Evolutionary conservation across 64 coral and sea anemone species (phyloP).

Genomic region (Trachythela sp.): DNA sequence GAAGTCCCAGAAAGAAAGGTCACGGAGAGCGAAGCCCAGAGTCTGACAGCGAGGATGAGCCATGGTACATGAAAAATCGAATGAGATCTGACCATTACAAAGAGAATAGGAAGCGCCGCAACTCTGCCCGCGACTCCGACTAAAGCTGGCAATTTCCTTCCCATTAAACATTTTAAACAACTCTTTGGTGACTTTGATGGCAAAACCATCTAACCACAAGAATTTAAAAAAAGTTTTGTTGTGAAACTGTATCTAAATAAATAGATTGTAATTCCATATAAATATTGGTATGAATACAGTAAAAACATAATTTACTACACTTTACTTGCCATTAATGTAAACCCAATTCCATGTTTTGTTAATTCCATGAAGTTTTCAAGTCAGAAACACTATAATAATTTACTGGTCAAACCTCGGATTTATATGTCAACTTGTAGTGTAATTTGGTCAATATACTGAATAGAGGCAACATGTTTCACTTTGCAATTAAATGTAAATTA

Average conservation of each 20-base stretch:
- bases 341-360: too few species aligned
- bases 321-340: too few species aligned
- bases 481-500: neutral
- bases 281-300: too few species aligned
- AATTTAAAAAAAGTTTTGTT: neutral
- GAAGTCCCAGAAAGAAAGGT: neutral
- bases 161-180: neutral
- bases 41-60: neutral
- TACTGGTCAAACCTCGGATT: too few species aligned
- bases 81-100: conserved; percentile 8
- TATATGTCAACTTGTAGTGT: too few species aligned
- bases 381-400: too few species aligned
- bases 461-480: too few species aligned
- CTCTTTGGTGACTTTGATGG: neutral
- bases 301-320: too few species aligned
- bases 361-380: too few species aligned
- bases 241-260: neutral
- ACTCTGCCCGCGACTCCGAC: too few species aligned
- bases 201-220: neutral
- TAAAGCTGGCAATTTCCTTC: neutral
- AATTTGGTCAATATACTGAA: too few species aligned
- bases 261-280: neutral
- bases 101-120: neutral
- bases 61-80: neutral
- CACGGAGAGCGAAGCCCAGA: neutral